phyloP scores from a whole-genome alignment of 2,797 vertebrate genomes.

The Lates japonicus region DNA sequence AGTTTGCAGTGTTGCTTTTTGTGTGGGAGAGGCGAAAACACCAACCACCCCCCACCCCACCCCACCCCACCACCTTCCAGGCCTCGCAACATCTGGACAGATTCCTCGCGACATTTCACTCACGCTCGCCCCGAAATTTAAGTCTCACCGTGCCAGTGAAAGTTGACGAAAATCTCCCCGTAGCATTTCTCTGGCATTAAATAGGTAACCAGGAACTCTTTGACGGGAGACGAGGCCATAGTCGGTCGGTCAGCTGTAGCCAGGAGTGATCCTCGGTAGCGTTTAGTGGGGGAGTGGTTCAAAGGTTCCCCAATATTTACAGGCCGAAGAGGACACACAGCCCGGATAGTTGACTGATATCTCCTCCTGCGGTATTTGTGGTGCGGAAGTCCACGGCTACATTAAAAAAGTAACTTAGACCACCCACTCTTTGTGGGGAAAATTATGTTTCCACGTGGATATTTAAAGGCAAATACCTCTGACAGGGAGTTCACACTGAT shows the following conservation, averaged over 20 bases:
- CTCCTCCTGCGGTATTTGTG: neutral
- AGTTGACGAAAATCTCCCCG: constrained; percentile 82
- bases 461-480: too few relatives aligned
- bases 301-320: constrained; percentile 18
- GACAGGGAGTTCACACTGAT: too few relatives aligned
- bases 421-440: too few relatives aligned
- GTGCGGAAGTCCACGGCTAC: neutral
- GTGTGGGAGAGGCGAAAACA: neutral
- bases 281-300: constrained; percentile 33
- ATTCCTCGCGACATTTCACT: neutral
- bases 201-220: constrained; percentile 80
- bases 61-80: neutral
- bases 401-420: neutral
- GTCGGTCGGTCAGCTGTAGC: constrained; percentile 11
- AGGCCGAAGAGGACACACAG: neutral
- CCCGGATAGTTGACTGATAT: too few relatives aligned
- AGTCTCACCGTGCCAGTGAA: constrained; percentile 87
- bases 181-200: constrained; percentile 90
- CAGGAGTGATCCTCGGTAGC: neutral
- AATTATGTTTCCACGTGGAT: neutral
- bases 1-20: neutral
- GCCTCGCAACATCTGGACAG: constrained; percentile 11
- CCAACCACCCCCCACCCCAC: neutral
- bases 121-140: neutral
- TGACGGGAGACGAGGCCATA: constrained; percentile 75